phyloP scores from a whole-genome alignment of 2,113 vertebrate species.

The Crocuta crocuta region DNA sequence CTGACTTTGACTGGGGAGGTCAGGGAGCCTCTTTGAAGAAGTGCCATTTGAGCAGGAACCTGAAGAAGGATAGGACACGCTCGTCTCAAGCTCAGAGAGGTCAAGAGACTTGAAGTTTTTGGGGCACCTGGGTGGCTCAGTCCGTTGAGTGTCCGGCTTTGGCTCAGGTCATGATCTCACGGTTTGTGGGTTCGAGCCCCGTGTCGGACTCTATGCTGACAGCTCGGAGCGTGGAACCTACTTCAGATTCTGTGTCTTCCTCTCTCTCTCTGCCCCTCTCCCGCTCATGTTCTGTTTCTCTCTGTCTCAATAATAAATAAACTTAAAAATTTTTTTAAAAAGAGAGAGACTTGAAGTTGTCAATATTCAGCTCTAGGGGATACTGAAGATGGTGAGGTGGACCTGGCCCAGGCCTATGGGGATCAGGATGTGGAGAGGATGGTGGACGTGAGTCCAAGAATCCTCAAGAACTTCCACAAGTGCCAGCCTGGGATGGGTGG shows the following conservation, averaged over 20 bases:
- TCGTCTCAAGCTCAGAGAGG: background rate
- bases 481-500: background rate
- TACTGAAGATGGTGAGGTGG: background rate
- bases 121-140: no score
- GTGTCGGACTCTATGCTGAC: no score
- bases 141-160: no score
- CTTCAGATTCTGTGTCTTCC: no score
- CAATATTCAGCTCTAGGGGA: background rate
- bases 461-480: background rate
- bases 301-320: no score
- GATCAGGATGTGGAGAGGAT: background rate
- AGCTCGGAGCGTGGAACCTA: no score
- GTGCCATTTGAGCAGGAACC: background rate
- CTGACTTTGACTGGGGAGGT: background rate
- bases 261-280: no score
- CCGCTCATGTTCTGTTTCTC: no score
- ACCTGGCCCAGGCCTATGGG: background rate
- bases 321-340: no score
- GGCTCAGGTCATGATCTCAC: no score
- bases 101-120: no score
- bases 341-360: background rate
- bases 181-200: no score
- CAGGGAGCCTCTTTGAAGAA: background rate
- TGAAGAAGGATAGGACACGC: background rate
- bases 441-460: background rate